Percentiles rank a stretch among this genome's conserved stretches.
Conservation (phyloP, 2,113 vertebrate species). For the Caretta caretta region DNA sequence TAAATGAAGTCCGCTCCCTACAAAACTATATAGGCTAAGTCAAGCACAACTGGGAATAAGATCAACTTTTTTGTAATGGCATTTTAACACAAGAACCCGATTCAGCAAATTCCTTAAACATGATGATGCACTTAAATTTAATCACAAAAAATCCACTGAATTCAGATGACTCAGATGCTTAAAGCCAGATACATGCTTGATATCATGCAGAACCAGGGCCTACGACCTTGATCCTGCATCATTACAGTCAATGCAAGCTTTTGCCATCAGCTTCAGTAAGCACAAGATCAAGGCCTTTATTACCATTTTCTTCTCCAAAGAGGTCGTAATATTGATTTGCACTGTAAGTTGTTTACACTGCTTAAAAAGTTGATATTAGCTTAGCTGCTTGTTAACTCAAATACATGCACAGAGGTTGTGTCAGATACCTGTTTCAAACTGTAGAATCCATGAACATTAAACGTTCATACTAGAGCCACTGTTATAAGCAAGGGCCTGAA, state of each 20-base stretch:
- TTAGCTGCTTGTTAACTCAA: not conserved
- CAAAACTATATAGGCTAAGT: not conserved
- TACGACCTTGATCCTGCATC: not conserved
- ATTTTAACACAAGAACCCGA: not conserved
- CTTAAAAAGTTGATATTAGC: not conserved
- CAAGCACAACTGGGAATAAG: not conserved
- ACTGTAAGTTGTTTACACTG: not conserved
- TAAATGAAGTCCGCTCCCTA: not conserved
- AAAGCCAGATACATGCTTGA: not conserved
- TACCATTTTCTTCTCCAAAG: not conserved
- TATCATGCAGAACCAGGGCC: not conserved
- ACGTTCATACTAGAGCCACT: not conserved
- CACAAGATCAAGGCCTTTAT: fast-evolving
- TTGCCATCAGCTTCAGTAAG: not conserved
- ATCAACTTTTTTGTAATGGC: not conserved
- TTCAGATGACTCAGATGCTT: not conserved
- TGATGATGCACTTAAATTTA: not conserved
- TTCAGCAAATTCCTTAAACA: not conserved
- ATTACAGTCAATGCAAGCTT: not conserved
- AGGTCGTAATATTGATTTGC: not conserved
- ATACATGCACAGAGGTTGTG: not conserved
- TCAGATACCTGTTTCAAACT: not conserved
- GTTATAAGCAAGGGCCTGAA: not conserved
- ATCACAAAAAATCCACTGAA: not conserved
- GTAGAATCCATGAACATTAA: not conserved